Conservation (phyloP, 2,113 vertebrate genomes). For the Echinops telfairi region DNA sequence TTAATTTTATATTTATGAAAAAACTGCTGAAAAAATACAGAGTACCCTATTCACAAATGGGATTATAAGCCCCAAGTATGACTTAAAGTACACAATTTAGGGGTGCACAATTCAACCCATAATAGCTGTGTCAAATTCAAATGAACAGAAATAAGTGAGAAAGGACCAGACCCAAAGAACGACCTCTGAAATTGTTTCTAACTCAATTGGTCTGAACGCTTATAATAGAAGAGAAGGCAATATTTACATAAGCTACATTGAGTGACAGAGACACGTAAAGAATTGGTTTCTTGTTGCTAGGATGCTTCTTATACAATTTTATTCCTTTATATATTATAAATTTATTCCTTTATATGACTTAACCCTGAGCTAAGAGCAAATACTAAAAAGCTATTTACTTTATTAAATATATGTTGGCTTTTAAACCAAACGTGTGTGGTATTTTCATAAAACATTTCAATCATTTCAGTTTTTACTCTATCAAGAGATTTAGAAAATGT, state of each 20-base stretch:
- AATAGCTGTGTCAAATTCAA: not conserved
- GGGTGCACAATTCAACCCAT: no score
- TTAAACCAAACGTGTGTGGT: not conserved
- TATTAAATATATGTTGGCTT: constrained; percentile 49
- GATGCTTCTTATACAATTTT: not conserved
- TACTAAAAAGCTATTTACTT: not conserved
- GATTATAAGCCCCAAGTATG: not conserved
- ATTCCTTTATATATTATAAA: not conserved
- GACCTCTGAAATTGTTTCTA: not conserved
- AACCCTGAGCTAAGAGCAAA: constrained; percentile 54
- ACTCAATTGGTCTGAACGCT: not conserved
- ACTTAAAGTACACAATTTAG: not conserved
- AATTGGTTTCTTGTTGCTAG: not conserved
- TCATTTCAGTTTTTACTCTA: not conserved
- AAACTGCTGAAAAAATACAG: no score
- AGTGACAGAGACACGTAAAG: not conserved
- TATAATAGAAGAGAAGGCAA: not conserved
- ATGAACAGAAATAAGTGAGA: fast-evolving
- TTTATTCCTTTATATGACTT: constrained; percentile 20
- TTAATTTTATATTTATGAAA: no score
- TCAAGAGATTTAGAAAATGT: not conserved
- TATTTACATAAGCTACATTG: not conserved
- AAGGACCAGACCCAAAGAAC: constrained; percentile 25
- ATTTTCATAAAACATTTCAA: constrained; percentile 57
- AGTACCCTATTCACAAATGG: not conserved